Conservation (phyloP, 1,140 invertebrate genomes). For the Manduca sexta region DNA sequence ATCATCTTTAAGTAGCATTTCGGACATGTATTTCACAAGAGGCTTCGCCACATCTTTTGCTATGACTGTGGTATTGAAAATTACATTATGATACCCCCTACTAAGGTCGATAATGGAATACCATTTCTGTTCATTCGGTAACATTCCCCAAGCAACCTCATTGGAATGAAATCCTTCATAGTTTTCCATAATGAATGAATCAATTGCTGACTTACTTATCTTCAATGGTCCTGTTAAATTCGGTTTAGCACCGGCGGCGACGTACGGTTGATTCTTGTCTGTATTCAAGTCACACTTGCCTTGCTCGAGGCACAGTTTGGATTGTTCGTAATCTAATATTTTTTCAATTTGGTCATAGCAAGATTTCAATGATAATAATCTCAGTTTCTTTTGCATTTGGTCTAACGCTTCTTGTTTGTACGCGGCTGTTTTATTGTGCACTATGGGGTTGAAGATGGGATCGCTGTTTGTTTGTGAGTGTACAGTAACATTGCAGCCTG, state of each 20-base stretch:
- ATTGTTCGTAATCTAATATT: constrained; percentile 44
- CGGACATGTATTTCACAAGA: constrained; percentile 37
- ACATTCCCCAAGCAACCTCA: constrained; percentile 48
- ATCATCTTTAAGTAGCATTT: constrained; percentile 27
- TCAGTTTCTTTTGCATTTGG: constrained; percentile 38
- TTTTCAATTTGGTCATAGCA: constrained; percentile 33
- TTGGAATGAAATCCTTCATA: constrained; percentile 43
- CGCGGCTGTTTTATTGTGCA: constrained; percentile 35
- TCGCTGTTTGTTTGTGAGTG: constrained; percentile 33
- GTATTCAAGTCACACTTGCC: constrained; percentile 35
- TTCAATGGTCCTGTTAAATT: constrained; percentile 44
- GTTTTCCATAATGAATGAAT: constrained; percentile 57
- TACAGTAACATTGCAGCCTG: constrained; percentile 39
- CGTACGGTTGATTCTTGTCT: constrained; percentile 31
- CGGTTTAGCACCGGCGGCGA: constrained; percentile 33
- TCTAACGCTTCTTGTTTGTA: constrained; percentile 33
- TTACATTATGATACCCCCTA: constrained; percentile 43
- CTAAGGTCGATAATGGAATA: constrained; percentile 27
- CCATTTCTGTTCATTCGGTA: constrained; percentile 32
- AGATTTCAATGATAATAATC: constrained; percentile 30
- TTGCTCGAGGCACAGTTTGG: constrained; percentile 32
- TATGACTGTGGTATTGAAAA: constrained; percentile 37
- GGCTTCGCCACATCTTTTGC: constrained; percentile 42
- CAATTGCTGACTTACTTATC: constrained; percentile 41
- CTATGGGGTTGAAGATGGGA: constrained; percentile 44